Percentiles rank a stretch among this genome's conserved stretches.
These are phyloP conservation scores for Corythoichthys haematopterus DNA, from an alignment of 2,113 vertebrate genomes.

Conservation along the genomic window DNA sequence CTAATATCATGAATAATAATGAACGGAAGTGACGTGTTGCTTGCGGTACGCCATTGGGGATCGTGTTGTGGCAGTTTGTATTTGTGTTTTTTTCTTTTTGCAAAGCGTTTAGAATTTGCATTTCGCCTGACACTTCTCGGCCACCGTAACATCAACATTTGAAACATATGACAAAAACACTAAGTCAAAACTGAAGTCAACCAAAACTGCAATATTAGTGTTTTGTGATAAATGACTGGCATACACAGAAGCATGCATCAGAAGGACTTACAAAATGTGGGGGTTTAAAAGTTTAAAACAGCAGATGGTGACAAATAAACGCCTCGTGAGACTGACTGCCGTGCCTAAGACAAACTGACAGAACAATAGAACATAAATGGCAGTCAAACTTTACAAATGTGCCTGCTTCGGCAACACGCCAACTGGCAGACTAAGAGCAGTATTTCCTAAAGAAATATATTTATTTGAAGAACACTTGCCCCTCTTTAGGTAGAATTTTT, in stretches of 20 bases:
- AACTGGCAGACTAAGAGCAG: slow-evolving; percentile 13
- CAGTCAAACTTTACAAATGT: slow-evolving; percentile 23
- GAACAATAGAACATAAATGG: slow-evolving; percentile 29
- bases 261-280: slow-evolving; percentile 17
- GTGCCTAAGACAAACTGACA: slow-evolving; percentile 10
- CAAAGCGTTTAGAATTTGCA: no score
- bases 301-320: slow-evolving; percentile 24
- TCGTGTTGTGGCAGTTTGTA: no score
- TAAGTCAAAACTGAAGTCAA: slow-evolving; percentile 20
- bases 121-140: no score
- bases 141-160: background rate
- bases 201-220: slow-evolving; percentile 4
- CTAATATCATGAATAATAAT: no score
- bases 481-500: slow-evolving; percentile 22
- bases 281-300: slow-evolving; percentile 14
- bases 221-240: background rate
- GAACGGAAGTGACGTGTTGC: no score
- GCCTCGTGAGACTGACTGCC: slow-evolving; percentile 16
- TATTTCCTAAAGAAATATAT: slow-evolving; percentile 32
- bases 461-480: slow-evolving; percentile 35
- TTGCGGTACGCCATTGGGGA: no score
- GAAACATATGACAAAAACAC: background rate
- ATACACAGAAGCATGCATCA: background rate
- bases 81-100: no score
- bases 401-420: slow-evolving; percentile 11